Evolutionary conservation across 2,888 invertebrate genomes (phyloP).

Genomic region (Loripinus fragilis): DNA sequence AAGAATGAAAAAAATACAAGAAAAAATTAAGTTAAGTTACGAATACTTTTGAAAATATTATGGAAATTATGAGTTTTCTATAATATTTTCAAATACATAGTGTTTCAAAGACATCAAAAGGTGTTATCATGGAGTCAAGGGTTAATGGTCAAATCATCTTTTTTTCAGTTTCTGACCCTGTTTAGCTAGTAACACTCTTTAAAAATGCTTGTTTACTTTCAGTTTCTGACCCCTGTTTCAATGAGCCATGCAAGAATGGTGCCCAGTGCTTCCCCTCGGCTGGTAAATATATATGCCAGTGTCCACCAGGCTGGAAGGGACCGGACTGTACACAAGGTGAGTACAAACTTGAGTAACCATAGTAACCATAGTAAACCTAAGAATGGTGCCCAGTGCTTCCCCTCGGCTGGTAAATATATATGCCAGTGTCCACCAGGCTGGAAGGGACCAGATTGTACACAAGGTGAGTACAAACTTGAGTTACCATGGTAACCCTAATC

Average conservation of each 20-base stretch:
- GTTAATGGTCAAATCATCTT: no score
- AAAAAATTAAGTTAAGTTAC: no score
- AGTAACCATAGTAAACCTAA: slow-evolving; percentile 86
- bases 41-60: no score
- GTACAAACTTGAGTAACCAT: slow-evolving; percentile 83
- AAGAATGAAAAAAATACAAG: no score
- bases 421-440: slow-evolving; percentile 61
- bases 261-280: slow-evolving; percentile 95
- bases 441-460: slow-evolving; percentile 55
- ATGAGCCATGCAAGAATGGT: slow-evolving; percentile 83
- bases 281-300: slow-evolving; percentile 87
- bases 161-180: no score
- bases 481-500: no score
- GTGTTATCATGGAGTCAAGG: no score
- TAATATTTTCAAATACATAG: no score
- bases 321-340: slow-evolving; percentile 56
- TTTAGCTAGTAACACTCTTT: no score
- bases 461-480: no score
- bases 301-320: slow-evolving; percentile 59
- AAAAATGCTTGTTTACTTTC: background rate
- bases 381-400: slow-evolving; percentile 93
- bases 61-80: no score
- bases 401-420: slow-evolving; percentile 91
- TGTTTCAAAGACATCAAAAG: no score
- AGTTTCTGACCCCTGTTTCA: slow-evolving; percentile 7